A percentile compares a stretch with the other conserved stretches of the same genome.
Conservation (phyloP, 2,113 vertebrate species). For the Poecile atricapillus region DNA sequence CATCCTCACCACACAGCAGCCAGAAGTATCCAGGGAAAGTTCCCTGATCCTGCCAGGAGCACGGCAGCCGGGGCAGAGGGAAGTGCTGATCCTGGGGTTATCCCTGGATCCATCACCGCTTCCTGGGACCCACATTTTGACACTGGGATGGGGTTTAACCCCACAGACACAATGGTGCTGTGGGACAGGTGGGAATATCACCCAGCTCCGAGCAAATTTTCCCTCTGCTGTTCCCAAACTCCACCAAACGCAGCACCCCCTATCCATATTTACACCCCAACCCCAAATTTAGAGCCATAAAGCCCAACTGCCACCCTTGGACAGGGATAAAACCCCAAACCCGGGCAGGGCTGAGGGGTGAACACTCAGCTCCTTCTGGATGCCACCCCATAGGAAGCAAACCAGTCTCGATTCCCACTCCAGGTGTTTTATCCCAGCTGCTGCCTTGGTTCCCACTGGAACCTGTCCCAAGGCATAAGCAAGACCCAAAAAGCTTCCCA, state of each 20-base stretch:
- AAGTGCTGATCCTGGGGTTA: rapidly evolving
- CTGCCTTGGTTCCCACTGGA: neutral
- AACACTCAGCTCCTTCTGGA: neutral
- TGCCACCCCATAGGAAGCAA: rapidly evolving
- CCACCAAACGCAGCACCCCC: rapidly evolving
- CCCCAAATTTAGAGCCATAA: neutral
- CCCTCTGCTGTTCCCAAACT: neutral
- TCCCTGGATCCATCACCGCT: rapidly evolving
- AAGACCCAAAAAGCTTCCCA: neutral
- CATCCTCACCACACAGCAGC: neutral
- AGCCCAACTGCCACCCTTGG: rapidly evolving
- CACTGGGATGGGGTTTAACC: neutral
- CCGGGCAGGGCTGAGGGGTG: neutral
- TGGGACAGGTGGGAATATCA: rapidly evolving
- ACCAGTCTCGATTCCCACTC: rapidly evolving
- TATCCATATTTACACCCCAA: rapidly evolving
- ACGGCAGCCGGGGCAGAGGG: rapidly evolving
- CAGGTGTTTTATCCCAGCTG: rapidly evolving
- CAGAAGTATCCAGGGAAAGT: rapidly evolving
- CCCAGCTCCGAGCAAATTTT: rapidly evolving
- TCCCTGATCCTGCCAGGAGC: neutral
- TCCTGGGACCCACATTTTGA: neutral
- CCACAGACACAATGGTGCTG: rapidly evolving
- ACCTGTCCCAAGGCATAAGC: neutral
- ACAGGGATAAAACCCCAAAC: neutral